Base-by-base conservation (phyloP, 2,113 vertebrate species). In the Pycnonotus jocosus region DNA sequence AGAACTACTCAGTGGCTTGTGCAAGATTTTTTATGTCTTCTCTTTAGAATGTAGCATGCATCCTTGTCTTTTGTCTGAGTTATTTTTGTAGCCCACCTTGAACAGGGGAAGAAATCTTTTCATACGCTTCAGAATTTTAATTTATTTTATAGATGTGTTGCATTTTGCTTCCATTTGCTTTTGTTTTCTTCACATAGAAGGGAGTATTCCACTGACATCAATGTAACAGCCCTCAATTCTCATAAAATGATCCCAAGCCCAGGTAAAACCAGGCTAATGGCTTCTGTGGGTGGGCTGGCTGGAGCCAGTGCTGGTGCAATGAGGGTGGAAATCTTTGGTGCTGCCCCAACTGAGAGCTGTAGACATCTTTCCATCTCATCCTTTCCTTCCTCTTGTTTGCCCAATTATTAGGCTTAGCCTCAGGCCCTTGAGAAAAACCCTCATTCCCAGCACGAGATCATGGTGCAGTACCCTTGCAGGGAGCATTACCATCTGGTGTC, bases 401-500 rank as follows among this genome's bases (percentile, higher is more conserved):
- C 68, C 4, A 3, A 2, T 84, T 50, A 35, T 50, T 37, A 37
- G 47, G 38, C 25, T 82, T 48, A 74, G 51, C 78, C 71, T 45
- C 15, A 40, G 62, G 74, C 74, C 86, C 66, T 77, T 61, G 77
- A 86, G 92, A 57, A 71, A 83, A 86, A 5, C 12, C 33, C 35
- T 61, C 9, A 12, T 44, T 92, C 76, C 82, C 90, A 88, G 72
- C 57, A 56, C 40, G 28, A 27, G 88, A 22, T 47, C 1, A 4
- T 33, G 82, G 85, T 0, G 9, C 1, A 0, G 40, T 11, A 1
- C 56, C 78, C 66, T 90, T 7, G 0, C 33, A 37, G 83, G 83
- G 81, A 94, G 18, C 0, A 0, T 91, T 88, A 73, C 89, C 92
- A 92, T 95, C 94, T 97, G 96, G 66, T 83, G 77, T 94, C 94